Evolutionary conservation across 1,140 invertebrate species (phyloP).

Genomic region (Drosophila cardini): DNA sequence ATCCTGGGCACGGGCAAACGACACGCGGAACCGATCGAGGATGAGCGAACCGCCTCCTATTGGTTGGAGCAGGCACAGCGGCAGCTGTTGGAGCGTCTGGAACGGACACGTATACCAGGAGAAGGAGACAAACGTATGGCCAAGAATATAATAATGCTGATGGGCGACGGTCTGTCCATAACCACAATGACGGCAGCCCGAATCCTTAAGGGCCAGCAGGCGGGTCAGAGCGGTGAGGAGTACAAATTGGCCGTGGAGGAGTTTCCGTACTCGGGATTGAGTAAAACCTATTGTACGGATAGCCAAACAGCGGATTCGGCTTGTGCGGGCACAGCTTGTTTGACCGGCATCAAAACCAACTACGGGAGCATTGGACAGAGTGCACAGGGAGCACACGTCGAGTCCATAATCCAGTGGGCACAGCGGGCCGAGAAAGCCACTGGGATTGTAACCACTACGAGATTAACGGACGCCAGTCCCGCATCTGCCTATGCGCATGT

Average conservation of each 20-base stretch:
- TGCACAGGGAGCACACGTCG: slow-evolving; percentile 87
- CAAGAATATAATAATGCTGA: slow-evolving; percentile 90
- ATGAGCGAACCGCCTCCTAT: slow-evolving; percentile 43
- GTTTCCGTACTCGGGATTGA: slow-evolving; percentile 89
- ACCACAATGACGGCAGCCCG: slow-evolving; percentile 89
- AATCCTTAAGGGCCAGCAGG: slow-evolving; percentile 88
- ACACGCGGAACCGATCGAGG: background rate
- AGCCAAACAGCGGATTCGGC: slow-evolving; percentile 93
- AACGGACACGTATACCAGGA: background rate
- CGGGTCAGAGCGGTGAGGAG: slow-evolving; percentile 87
- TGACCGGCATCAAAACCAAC: slow-evolving; percentile 90
- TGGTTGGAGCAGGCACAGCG: slow-evolving; percentile 60
- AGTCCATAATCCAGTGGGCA: slow-evolving; percentile 92
- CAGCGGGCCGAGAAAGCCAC: slow-evolving; percentile 88
- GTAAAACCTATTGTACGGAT: slow-evolving; percentile 89
- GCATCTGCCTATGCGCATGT: slow-evolving; percentile 85
- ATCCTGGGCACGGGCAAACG: background rate
- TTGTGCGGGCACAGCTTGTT: slow-evolving; percentile 89
- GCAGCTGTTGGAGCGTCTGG: slow-evolving; percentile 50
- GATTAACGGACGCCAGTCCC: slow-evolving; percentile 80
- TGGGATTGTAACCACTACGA: slow-evolving; percentile 78
- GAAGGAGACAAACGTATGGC: slow-evolving; percentile 80
- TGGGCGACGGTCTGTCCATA: slow-evolving; percentile 92
- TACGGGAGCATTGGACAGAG: slow-evolving; percentile 88
- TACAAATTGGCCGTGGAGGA: slow-evolving; percentile 89